These are phyloP conservation scores for Cryptotermes secundus DNA, from an alignment of 1,140 invertebrate genomes.

Conservation along the genomic window DNA sequence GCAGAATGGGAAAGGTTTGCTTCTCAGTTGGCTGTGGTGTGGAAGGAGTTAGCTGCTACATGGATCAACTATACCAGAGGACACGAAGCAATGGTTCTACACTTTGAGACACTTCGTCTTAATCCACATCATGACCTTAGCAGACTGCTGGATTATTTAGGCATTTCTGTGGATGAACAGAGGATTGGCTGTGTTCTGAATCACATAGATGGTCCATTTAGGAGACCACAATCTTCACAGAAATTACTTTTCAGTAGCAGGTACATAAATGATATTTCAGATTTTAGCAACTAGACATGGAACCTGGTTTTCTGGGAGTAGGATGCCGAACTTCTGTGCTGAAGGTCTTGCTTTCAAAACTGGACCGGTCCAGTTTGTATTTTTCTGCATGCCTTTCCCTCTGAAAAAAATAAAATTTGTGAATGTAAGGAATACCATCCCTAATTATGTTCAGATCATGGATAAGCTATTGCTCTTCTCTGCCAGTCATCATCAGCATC, in stretches of 20 bases:
- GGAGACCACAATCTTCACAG: constrained; percentile 24
- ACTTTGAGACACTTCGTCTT: constrained; percentile 26
- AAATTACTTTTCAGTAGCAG: constrained; percentile 11
- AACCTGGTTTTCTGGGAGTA: no score
- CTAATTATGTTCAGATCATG: no score
- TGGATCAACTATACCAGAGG: constrained; percentile 25
- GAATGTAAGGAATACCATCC: no score
- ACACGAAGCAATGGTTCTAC: constrained; percentile 14
- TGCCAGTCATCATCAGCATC: no score
- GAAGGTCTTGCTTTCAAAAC: no score
- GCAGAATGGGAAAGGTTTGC: constrained; percentile 23
- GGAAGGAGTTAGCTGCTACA: constrained; percentile 22
- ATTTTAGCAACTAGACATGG: no score
- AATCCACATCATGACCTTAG: constrained; percentile 17
- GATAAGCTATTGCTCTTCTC: no score
- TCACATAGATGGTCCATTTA: constrained; percentile 26
- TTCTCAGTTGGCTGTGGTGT: constrained; percentile 22
- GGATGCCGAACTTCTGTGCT: no score
- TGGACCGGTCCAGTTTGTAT: no score
- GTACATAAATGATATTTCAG: background rate
- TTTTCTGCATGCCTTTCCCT: no score
- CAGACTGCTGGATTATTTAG: constrained; percentile 14
- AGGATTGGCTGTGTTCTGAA: constrained; percentile 26
- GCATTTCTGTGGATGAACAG: constrained; percentile 28
- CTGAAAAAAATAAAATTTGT: no score